Base-by-base conservation (phyloP, 1,140 invertebrate genomes). In the Ganaspis sp. region DNA sequence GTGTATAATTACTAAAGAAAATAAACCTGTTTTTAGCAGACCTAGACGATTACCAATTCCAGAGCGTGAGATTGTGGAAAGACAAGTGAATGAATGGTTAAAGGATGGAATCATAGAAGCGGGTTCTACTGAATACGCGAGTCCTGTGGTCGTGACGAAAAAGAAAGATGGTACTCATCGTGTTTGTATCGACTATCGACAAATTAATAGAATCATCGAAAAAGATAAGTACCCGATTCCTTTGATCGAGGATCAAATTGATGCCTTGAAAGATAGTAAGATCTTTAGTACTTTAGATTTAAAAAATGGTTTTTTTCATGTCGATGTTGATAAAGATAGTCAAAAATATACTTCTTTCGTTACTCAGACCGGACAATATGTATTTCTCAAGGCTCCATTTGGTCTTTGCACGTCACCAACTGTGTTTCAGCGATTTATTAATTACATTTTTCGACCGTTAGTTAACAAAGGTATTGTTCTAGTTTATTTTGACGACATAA, bases 131-230 rank as follows among this genome's bases (percentile, higher is more conserved):
- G 84, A 88, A 11, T 93, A 85, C 81, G 77, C 87, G 11, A 83
- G 84, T 6, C 87, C 88, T 1, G 79, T 90, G 6, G 82, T 92
- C 0, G 64, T 91, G 8, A 87, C 88, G 3, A 73, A 73, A 54
- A 93, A 93, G 77, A 89, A 88, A 74, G 88, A 92, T 81, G 87
- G 87, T 9, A 71, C 79, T 1, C 49, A 79, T 0, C 77, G 92
- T 9, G 84, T 92, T 19, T 93, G 91, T 77, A 73, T 92, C 4
- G 92, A 93, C 77, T 93, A 88, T 77, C 37, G 90, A 37, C 26
- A 69, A 40, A 70, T 93, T 2, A 93, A 93, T 79, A 45, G 64
- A 2, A 75, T 87, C 1, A 92, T 89, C 0, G 78, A 80, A 5
- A 82, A 85, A 72, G 91, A 93, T 74, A 72, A 75, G 15, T 93